Evolutionary conservation across 2,113 vertebrate genomes (phyloP), one percentile per base, ranked within the genome.

Genomic region (Oryzias curvinotus): DNA sequence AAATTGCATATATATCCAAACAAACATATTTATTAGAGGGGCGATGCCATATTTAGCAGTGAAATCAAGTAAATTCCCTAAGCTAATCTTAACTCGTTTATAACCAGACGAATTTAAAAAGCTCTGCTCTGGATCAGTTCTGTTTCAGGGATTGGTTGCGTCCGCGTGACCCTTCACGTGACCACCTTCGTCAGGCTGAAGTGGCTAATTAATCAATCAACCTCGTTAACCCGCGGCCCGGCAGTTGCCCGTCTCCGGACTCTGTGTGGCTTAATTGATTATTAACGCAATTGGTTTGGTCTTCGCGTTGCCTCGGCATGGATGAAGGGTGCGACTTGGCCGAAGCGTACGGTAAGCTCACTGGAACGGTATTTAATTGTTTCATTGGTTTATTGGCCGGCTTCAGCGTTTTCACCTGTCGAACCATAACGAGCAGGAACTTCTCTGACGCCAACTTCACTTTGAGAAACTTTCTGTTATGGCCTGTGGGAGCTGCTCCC

Each of bases 281-380:
- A 70, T 77, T 78, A 79, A 75, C 43, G 21, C 15, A 57, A 50
- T 62, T 81, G 88, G 85, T 82, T 87, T 85, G 76, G 77, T 67
- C 62, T 73, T 54, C 56, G 62, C 30, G 52, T 43, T 56, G 54
- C 47, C 51, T 55, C 54, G 63, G 23, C 23, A 92, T 92, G 91
- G 85, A 89, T 0, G 87, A 82, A 68, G 79, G 79, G 28, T 59
- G 72, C 45, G 69, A 61, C 13, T 49, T 66, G 63, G 68, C 64
- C 12, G 83, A 77, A 76, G 84, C 85, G 21, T 88, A 87, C 14
- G 90, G 91, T 92, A 88, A 90, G 87, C 36, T 58, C 53, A 3
- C 43, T 42, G 14, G 50, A 25, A 19, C 53, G 46, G 25, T 13
- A 12, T 14, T 45, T 45, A 16, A 45, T 16, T 45, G 44, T 69